Evolutionary conservation across 2,113 vertebrate species (phyloP).

Genomic region (Plotosus lineatus): DNA sequence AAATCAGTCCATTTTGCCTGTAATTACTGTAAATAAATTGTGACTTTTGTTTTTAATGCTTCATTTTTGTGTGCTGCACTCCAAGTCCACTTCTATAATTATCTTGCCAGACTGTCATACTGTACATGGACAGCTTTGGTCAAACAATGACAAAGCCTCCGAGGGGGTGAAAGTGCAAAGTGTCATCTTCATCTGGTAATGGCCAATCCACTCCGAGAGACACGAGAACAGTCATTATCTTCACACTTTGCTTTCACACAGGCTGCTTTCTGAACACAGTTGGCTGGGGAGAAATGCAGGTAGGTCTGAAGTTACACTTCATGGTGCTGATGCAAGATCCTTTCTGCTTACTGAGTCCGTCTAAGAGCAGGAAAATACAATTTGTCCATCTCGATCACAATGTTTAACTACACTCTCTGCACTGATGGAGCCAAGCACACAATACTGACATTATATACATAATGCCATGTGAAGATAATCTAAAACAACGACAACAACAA

Average conservation of each 20-base stretch:
- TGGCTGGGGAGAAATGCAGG: slow-evolving; percentile 15
- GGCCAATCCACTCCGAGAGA: slow-evolving; percentile 4
- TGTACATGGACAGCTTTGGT: slow-evolving; percentile 5
- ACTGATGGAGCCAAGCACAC: background rate
- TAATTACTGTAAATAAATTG: background rate
- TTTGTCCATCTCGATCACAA: background rate
- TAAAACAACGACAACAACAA: too few relatives aligned
- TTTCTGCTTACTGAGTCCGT: background rate
- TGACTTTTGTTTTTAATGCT: slow-evolving; percentile 14
- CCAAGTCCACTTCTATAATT: slow-evolving; percentile 35
- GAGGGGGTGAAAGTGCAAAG: slow-evolving; percentile 2
- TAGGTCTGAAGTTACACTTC: background rate
- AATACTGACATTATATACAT: too few relatives aligned
- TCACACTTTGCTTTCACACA: slow-evolving; percentile 8
- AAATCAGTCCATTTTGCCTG: background rate
- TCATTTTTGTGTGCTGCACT: slow-evolving; percentile 3
- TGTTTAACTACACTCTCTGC: background rate
- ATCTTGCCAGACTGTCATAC: slow-evolving; percentile 33
- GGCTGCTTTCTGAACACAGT: background rate
- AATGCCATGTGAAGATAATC: too few relatives aligned
- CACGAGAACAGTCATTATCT: background rate
- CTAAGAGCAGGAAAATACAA: background rate
- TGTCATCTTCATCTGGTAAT: slow-evolving; percentile 31
- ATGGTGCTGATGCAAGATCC: background rate
- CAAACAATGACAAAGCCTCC: slow-evolving; percentile 8